Conservation (phyloP, 2,888 invertebrate genomes). For the Pachycephus smyrnensis region DNA sequence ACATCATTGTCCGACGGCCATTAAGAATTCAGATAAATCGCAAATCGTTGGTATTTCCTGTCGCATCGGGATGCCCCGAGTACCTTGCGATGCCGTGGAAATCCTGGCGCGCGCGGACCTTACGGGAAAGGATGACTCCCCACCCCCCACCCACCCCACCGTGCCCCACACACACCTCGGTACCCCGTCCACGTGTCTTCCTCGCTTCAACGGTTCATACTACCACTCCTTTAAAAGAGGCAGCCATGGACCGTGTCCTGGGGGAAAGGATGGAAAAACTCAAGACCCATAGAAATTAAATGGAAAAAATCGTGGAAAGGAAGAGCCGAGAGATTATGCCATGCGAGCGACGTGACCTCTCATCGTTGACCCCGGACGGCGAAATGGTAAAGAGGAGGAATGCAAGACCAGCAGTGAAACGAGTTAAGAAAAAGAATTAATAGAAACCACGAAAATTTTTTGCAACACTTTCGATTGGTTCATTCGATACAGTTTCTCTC, state of each 20-base stretch:
- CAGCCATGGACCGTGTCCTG: slow-evolving; percentile 27
- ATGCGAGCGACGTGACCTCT: slow-evolving; percentile 53
- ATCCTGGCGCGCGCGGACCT: not conserved
- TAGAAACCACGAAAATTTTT: too few species aligned
- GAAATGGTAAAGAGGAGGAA: slow-evolving; percentile 34
- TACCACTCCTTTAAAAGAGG: slow-evolving; percentile 36
- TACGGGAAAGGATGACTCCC: not conserved
- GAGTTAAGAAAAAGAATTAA: too few species aligned
- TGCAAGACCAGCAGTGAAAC: not conserved
- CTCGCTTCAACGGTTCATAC: slow-evolving; percentile 33
- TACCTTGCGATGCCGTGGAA: slow-evolving; percentile 33
- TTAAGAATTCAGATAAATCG: slow-evolving; percentile 61
- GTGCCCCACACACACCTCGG: too few species aligned
- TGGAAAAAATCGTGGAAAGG: slow-evolving; percentile 8
- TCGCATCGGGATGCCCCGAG: slow-evolving; percentile 38
- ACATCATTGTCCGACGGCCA: slow-evolving; percentile 11
- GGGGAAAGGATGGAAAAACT: slow-evolving; percentile 6
- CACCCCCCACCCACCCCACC: not conserved
- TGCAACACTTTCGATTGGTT: too few species aligned
- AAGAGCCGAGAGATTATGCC: slow-evolving; percentile 32
- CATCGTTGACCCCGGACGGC: slow-evolving; percentile 49
- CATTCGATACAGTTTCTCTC: not conserved
- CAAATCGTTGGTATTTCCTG: slow-evolving; percentile 53
- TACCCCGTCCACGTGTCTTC: not conserved
- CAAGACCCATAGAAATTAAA: not conserved